Conservation (phyloP, 2,113 vertebrate species). For the Rhinopomastus cyanomelas region DNA sequence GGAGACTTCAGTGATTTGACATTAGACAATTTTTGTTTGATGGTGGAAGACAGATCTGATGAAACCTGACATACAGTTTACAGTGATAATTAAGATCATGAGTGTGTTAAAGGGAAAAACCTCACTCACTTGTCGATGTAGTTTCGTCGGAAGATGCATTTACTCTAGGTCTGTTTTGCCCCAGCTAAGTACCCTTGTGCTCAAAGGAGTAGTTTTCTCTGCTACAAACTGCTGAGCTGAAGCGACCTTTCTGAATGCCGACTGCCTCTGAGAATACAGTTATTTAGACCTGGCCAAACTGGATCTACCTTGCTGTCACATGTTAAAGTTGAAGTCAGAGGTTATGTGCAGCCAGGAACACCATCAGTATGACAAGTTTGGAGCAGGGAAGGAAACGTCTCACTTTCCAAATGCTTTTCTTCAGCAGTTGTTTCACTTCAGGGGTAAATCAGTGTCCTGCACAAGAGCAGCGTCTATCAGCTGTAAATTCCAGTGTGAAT, state of each 20-base stretch:
- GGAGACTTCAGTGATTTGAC: constrained; percentile 4
- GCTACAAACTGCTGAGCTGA: background rate
- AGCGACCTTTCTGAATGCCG: background rate
- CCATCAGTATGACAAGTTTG: background rate
- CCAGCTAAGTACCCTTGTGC: background rate
- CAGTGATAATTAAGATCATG: constrained; percentile 18
- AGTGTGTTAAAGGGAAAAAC: background rate
- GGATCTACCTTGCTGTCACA: background rate
- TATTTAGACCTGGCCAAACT: background rate
- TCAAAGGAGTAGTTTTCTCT: background rate
- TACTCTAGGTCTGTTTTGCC: background rate
- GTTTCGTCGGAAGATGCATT: background rate
- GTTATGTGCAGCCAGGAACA: background rate
- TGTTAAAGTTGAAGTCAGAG: background rate
- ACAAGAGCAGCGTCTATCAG: background rate
- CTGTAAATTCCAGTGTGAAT: background rate
- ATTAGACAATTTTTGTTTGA: constrained; percentile 21
- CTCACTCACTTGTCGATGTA: background rate
- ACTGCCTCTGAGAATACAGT: background rate
- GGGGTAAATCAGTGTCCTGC: background rate
- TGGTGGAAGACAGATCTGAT: constrained; percentile 27
- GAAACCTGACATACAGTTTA: background rate
- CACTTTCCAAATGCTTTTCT: background rate
- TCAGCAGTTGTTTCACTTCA: background rate
- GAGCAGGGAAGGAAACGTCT: background rate